A percentile compares a stretch with the other conserved stretches of the same genome.
phyloP scores from a whole-genome alignment of 1,140 invertebrate genomes.

The Drosophila tropicalis region DNA sequence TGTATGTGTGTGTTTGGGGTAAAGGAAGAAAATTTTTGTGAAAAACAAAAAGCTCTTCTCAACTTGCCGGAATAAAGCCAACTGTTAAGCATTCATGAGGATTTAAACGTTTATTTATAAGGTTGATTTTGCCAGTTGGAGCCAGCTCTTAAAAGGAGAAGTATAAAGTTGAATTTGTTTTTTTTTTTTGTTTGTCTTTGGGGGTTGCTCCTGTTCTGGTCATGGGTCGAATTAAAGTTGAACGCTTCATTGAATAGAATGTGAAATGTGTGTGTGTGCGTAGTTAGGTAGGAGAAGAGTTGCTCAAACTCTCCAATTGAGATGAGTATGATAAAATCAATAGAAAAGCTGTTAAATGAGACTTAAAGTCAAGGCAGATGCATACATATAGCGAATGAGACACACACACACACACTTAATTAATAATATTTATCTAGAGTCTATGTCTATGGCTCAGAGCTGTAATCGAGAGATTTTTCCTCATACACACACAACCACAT shows the following conservation, averaged over 20 bases:
- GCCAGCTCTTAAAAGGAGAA: neutral
- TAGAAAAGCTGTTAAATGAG: slow-evolving; percentile 41
- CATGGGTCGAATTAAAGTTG: slow-evolving; percentile 45
- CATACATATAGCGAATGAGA: neutral
- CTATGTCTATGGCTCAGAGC: slow-evolving; percentile 13
- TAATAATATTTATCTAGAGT: slow-evolving; percentile 56
- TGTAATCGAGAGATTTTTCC: slow-evolving; percentile 25
- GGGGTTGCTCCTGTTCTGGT: slow-evolving; percentile 17
- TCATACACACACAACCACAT: slow-evolving; percentile 21
- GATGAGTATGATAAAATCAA: slow-evolving; percentile 61
- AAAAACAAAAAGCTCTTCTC: slow-evolving; percentile 66
- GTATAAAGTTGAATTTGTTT: slow-evolving; percentile 14
- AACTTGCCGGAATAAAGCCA: slow-evolving; percentile 66
- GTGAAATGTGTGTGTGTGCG: slow-evolving; percentile 3
- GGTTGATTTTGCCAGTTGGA: slow-evolving; percentile 10
- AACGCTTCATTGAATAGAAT: slow-evolving; percentile 74
- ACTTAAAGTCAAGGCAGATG: slow-evolving; percentile 37
- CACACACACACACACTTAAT: slow-evolving; percentile 41
- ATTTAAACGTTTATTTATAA: slow-evolving; percentile 82
- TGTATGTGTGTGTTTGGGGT: slow-evolving; percentile 3
- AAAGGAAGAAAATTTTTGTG: slow-evolving; percentile 56
- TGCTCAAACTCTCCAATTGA: slow-evolving; percentile 4
- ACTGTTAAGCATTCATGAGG: slow-evolving; percentile 80
- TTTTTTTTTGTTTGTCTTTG: slow-evolving; percentile 4
- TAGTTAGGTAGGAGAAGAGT: neutral